phyloP scores from a whole-genome alignment of 2,113 vertebrate genomes.

The Muntiacus muntjak region DNA sequence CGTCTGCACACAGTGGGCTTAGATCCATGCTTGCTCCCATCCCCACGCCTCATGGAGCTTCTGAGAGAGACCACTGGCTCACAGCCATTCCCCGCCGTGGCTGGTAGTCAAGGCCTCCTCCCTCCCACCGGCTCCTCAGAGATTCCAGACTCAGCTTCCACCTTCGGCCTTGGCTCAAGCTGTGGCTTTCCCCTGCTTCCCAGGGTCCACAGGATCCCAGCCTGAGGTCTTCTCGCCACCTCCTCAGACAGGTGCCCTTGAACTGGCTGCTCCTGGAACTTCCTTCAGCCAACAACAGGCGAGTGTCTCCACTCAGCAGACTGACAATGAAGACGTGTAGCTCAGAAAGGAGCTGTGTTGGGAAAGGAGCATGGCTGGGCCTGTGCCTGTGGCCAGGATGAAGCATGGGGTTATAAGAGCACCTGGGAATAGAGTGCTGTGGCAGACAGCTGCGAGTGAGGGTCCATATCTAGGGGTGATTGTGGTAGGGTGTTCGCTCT shows the following conservation, averaged over 20 bases:
- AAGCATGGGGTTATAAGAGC: not conserved
- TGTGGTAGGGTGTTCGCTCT: not conserved
- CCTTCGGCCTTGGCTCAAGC: not conserved
- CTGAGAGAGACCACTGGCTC: not conserved
- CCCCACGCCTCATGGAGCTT: no score
- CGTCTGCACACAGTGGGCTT: not conserved
- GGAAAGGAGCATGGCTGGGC: not conserved
- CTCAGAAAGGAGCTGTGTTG: not conserved
- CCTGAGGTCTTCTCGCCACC: not conserved
- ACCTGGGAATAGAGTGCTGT: not conserved
- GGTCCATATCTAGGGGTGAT: not conserved
- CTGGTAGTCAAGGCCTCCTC: not conserved
- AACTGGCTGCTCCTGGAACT: not conserved
- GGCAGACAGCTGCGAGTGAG: not conserved
- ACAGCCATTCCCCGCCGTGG: not conserved
- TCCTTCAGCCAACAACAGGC: not conserved
- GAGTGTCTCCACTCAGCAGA: not conserved
- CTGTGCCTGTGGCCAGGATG: not conserved
- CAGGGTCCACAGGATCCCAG: not conserved
- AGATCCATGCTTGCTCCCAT: not conserved
- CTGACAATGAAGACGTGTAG: rapidly evolving
- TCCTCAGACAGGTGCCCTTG: not conserved
- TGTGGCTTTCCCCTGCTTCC: not conserved
- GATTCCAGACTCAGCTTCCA: not conserved
- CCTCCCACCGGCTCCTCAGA: not conserved